Conservation (phyloP, 1,140 invertebrate species). For the Dysdera silvatica region DNA sequence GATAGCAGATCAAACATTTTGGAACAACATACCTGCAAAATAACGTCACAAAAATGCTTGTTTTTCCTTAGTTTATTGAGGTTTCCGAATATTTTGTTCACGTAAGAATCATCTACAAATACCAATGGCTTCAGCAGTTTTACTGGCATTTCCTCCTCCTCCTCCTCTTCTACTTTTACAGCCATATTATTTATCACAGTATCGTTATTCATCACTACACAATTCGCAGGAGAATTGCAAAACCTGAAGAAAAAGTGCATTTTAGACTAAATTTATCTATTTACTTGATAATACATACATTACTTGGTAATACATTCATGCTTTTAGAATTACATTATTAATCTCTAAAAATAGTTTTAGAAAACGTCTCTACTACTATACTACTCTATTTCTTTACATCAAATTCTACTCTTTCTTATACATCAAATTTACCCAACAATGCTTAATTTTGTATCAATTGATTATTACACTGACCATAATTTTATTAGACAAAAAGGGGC, state of each 20-base stretch:
- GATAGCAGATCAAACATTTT: neutral
- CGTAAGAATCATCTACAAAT: constrained; percentile 51
- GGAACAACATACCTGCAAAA: constrained; percentile 55
- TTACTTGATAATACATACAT: no score
- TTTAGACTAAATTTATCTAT: no score
- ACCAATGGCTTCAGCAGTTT: constrained; percentile 26
- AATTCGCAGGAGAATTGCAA: constrained; percentile 10
- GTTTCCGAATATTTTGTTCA: constrained; percentile 52
- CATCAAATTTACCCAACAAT: no score
- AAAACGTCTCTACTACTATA: no score
- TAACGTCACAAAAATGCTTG: constrained; percentile 68
- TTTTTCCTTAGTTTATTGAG: constrained; percentile 67
- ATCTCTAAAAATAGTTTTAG: no score
- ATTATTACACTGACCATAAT: no score
- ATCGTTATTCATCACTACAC: constrained; percentile 17
- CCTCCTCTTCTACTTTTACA: constrained; percentile 13
- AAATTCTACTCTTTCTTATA: no score
- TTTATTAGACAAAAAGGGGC: no score
- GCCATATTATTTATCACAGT: constrained; percentile 11
- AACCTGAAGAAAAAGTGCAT: constrained; percentile 6
- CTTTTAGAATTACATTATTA: no score
- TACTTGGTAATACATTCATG: no score
- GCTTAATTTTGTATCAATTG: no score
- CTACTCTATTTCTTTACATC: no score
- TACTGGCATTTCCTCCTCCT: neutral